Evolutionary conservation across 92 coral and sea anemone species (phyloP), one percentile per base, ranked within the genome.

Genomic region (Palythoa heliodiscus): DNA sequence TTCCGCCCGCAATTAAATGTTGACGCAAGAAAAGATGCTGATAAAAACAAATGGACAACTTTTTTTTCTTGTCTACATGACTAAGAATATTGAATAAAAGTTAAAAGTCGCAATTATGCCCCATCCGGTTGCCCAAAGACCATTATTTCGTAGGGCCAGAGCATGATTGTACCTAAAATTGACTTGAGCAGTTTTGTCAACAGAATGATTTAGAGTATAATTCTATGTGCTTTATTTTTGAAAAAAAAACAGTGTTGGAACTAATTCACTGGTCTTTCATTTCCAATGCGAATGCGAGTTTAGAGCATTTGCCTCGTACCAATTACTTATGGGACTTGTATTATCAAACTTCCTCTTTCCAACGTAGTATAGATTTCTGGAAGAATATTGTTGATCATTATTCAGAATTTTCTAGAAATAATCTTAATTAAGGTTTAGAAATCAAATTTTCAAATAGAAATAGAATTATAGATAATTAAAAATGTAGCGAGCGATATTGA

Each of bases 1-100:
- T 80, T 80, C 84, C 47, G 73, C 47, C 11, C 71, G 53, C 71
- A 78, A 80, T 64, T 64, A 64, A 35, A 80, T 15, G 74, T 67
- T 80, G 71, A 20, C 73, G n/a, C 19, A 43, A 54, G 48, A 76
- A 61, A 66, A 47, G 61, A 43, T 24, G 47, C 73, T 43, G 43
- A 67, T 80, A 17, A 4, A 24, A 12, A 38, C 15, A 47, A 23
- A 66, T 43, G 73, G n/a, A 66, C 52, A 66, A 47, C 29, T 53
- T 25, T 48, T 17, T 52, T 66, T 67, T 68, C 43, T 22, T 35
- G 22, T 5, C 22, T 67, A 80, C 47, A n/a, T 67, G n/a, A 23
- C 54, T 19, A n/a, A 39, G 52, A 48, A 23, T 19, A 47, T 64
- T 80, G 37, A 43, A 43, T 13, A 15, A 63, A 38, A 24, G 24